phyloP scores from a whole-genome alignment of 2,888 invertebrate species.

The Noctua comes region DNA sequence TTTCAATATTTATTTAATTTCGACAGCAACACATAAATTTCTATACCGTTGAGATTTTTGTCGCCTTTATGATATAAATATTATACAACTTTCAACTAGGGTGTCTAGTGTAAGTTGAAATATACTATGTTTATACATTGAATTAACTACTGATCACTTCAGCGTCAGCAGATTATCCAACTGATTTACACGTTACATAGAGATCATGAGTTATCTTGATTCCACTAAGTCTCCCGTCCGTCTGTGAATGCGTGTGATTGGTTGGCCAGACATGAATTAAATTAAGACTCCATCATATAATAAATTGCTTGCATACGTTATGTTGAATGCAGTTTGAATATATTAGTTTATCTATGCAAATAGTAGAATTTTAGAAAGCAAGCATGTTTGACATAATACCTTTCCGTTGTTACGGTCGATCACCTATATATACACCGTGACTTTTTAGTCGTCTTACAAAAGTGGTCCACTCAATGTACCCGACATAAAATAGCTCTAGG shows the following conservation, averaged over 20 bases:
- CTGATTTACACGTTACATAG: slow-evolving; percentile 46
- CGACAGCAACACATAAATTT: neutral
- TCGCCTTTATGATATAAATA: neutral
- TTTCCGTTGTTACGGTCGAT: neutral
- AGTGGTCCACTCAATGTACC: too few species aligned
- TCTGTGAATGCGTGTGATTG: slow-evolving; percentile 47
- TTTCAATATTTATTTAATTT: neutral
- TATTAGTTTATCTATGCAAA: slow-evolving; percentile 52
- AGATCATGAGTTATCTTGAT: slow-evolving; percentile 58
- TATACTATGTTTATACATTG: slow-evolving; percentile 3
- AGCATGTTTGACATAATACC: neutral
- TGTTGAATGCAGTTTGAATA: slow-evolving; percentile 51
- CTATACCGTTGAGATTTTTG: too few species aligned
- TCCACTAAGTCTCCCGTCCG: slow-evolving; percentile 37
- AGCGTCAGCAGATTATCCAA: slow-evolving; percentile 23
- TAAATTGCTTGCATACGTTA: slow-evolving; percentile 57
- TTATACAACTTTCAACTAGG: neutral
- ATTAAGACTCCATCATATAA: slow-evolving; percentile 51
- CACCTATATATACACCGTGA: too few species aligned
- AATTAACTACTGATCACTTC: neutral
- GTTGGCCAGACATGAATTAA: slow-evolving; percentile 53
- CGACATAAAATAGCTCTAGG: too few species aligned
- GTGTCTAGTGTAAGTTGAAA: neutral
- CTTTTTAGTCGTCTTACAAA: too few species aligned
- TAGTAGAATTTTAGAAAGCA: slow-evolving; percentile 24